Percentiles rank a stretch among this genome's conserved stretches.
Evolutionary conservation across 2,888 invertebrate genomes (phyloP).

Genomic region (Penaeus monodon): DNA sequence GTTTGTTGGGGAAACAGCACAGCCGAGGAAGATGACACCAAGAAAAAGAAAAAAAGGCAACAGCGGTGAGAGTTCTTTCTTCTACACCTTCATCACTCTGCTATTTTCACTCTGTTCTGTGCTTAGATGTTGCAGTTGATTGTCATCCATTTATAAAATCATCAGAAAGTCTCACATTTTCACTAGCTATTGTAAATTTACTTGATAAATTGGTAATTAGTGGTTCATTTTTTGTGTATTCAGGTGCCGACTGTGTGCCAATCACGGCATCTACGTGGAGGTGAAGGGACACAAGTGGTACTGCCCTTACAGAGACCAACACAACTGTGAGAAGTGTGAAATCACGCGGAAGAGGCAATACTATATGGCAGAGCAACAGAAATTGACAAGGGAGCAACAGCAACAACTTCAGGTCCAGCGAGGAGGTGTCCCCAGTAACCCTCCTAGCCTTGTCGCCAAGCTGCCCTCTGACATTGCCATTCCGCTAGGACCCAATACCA

Average conservation of each 20-base stretch:
- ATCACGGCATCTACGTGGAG: slow-evolving; percentile 45
- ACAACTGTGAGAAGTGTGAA: slow-evolving; percentile 54
- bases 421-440: not conserved
- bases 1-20: not conserved
- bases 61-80: not conserved
- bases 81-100: too few relatives aligned
- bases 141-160: too few relatives aligned
- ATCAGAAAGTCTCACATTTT: too few relatives aligned
- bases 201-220: not conserved
- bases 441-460: not conserved
- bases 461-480: not conserved
- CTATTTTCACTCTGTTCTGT: too few relatives aligned
- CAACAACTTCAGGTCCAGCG: slow-evolving; percentile 22
- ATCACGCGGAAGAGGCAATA: slow-evolving; percentile 54
- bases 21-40: slow-evolving; percentile 25
- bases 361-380: slow-evolving; percentile 58
- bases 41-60: slow-evolving; percentile 29
- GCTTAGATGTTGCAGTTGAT: too few relatives aligned
- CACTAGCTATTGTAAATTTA: too few relatives aligned
- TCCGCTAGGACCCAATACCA: too few relatives aligned
- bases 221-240: not conserved
- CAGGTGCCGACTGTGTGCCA: slow-evolving; percentile 57
- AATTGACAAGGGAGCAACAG: slow-evolving; percentile 51
- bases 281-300: slow-evolving; percentile 63
- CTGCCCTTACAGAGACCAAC: slow-evolving; percentile 39